These are phyloP conservation scores for Sinonovacula constricta DNA, from an alignment of 1,140 invertebrate species.

Conservation along the genomic window DNA sequence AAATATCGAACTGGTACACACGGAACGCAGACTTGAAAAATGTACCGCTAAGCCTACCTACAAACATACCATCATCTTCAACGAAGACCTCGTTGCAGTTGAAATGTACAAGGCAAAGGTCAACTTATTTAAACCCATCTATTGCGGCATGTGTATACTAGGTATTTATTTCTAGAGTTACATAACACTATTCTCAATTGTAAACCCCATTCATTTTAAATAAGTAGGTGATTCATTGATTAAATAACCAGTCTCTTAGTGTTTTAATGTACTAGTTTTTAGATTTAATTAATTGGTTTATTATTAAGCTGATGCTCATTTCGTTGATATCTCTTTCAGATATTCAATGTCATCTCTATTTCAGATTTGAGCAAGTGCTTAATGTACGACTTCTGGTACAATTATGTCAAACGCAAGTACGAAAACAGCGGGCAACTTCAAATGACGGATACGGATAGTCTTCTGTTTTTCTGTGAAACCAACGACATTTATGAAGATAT, in stretches of 20 bases:
- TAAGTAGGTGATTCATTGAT: too few relatives aligned
- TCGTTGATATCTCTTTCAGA: too few relatives aligned
- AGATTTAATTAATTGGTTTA: not conserved
- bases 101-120: constrained; percentile 52
- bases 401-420: constrained; percentile 63
- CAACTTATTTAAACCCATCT: constrained; percentile 61
- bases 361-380: constrained; percentile 22
- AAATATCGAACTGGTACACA: constrained; percentile 14
- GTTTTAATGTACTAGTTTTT: constrained; percentile 29
- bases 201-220: too few relatives aligned
- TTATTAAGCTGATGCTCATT: not conserved
- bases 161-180: constrained; percentile 38
- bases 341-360: too few relatives aligned
- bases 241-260: not conserved
- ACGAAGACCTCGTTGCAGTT: constrained; percentile 58
- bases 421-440: constrained; percentile 58
- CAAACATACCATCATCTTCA: constrained; percentile 70
- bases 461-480: constrained; percentile 74
- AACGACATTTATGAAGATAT: constrained; percentile 77
- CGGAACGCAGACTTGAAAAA: constrained; percentile 48
- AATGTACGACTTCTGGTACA: constrained; percentile 70
- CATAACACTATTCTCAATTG: not conserved
- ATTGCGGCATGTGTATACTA: constrained; percentile 59
- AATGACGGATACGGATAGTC: constrained; percentile 78
- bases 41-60: constrained; percentile 73